Percentiles rank a stretch among this genome's conserved stretches.
phyloP scores from a whole-genome alignment of 2,888 invertebrate genomes.

The Lochmaea crataegi region DNA sequence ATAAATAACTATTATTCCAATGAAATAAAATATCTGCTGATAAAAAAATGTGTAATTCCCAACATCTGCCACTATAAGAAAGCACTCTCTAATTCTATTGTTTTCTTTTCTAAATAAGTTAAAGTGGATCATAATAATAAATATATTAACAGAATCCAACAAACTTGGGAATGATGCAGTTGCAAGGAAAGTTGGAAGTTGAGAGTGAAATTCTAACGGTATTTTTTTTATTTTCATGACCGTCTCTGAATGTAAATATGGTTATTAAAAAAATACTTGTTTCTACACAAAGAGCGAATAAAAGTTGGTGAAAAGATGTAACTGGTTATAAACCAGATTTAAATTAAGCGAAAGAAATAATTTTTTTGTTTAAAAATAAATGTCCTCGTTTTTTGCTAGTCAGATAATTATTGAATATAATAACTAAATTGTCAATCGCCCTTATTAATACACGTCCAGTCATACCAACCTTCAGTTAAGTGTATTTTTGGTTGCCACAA shows the following conservation, averaged over 20 bases:
- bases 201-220: constrained; percentile 14
- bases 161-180: constrained; percentile 4
- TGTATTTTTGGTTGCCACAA: too few relatives aligned
- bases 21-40: background rate
- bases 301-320: background rate
- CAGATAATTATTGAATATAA: too few relatives aligned
- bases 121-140: constrained; percentile 6
- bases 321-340: background rate
- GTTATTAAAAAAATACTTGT: background rate
- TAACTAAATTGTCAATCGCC: too few relatives aligned
- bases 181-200: constrained; percentile 7
- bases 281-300: background rate
- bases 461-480: too few relatives aligned
- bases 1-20: too few relatives aligned
- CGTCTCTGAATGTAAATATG: background rate
- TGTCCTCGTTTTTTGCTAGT: too few relatives aligned
- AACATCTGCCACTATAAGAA: background rate
- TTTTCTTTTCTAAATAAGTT: constrained; percentile 3
- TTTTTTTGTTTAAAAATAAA: too few relatives aligned
- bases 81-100: constrained; percentile 1
- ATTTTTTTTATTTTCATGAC: background rate
- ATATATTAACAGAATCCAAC: background rate
- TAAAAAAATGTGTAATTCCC: background rate
- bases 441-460: too few relatives aligned
- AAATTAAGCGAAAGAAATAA: background rate